These are phyloP conservation scores for Dromas ardeola DNA, from an alignment of 2,113 vertebrate species.

Conservation along the genomic window DNA sequence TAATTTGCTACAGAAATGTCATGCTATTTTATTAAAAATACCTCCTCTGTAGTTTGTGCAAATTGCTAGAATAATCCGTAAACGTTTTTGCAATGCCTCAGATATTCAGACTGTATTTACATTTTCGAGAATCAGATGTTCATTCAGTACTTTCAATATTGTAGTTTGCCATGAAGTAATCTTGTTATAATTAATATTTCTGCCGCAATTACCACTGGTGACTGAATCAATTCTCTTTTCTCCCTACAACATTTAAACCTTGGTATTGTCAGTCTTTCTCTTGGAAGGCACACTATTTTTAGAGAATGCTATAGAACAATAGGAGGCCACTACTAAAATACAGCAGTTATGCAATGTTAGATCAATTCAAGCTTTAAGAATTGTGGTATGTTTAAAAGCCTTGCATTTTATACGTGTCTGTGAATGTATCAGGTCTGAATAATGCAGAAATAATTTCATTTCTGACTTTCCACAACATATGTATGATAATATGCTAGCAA, in stretches of 20 bases:
- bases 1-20: conserved; percentile 45
- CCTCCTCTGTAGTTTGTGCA: conserved; percentile 1
- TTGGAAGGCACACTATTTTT: conserved; percentile 2
- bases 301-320: conserved; percentile 53
- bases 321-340: conserved; percentile 41
- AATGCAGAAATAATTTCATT: background rate
- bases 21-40: conserved; percentile 21
- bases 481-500: background rate
- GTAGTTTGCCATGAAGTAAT: conserved; percentile 20
- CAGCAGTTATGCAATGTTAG: background rate
- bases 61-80: conserved; percentile 4
- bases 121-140: conserved; percentile 15
- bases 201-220: background rate
- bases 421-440: conserved; percentile 1
- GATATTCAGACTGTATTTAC: conserved; percentile 7
- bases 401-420: background rate
- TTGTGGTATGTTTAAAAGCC: background rate
- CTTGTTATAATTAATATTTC: conserved; percentile 33
- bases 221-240: background rate
- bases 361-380: background rate
- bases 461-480: background rate
- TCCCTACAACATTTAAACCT: background rate
- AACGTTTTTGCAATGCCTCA: conserved; percentile 20
- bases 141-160: background rate
- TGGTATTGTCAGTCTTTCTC: background rate